These are phyloP conservation scores for Hapalemur alaotrensis DNA, from an alignment of 2,797 vertebrate genomes.

Conservation along the genomic window DNA sequence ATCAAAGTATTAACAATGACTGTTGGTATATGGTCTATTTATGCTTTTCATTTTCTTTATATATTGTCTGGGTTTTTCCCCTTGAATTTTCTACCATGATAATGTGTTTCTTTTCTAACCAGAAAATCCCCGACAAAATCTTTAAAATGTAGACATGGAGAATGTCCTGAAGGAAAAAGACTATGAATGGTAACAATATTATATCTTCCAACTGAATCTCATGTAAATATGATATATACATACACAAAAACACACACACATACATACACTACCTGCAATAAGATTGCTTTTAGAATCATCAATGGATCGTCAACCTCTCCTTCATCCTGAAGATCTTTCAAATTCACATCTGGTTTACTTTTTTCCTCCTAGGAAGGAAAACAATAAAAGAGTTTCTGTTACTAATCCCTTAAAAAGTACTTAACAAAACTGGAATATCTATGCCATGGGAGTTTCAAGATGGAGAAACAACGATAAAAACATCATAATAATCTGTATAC, in stretches of 20 bases:
- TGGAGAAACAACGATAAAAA: neutral
- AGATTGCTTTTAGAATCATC: slow-evolving; percentile 86
- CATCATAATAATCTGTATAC: neutral
- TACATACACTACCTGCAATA: slow-evolving; percentile 88
- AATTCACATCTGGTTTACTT: slow-evolving; percentile 79
- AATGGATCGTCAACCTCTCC: slow-evolving; percentile 88
- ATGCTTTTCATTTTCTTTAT: neutral
- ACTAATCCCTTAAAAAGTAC: neutral
- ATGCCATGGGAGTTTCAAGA: neutral
- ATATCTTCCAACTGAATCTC: neutral
- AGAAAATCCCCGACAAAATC: neutral
- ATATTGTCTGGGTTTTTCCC: neutral
- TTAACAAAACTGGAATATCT: neutral
- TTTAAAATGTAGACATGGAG: neutral
- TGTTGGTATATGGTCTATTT: neutral
- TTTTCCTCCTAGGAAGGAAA: slow-evolving; percentile 88
- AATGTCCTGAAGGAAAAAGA: neutral
- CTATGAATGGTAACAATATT: neutral
- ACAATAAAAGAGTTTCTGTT: neutral
- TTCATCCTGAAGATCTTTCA: slow-evolving; percentile 77
- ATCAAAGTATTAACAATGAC: neutral
- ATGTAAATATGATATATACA: neutral
- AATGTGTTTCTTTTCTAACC: neutral
- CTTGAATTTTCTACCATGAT: slow-evolving; percentile 5
- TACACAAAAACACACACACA: neutral